A percentile compares a stretch with the other conserved stretches of the same genome.
phyloP scores from a whole-genome alignment of 2,113 vertebrate genomes.

The Daboia siamensis region DNA sequence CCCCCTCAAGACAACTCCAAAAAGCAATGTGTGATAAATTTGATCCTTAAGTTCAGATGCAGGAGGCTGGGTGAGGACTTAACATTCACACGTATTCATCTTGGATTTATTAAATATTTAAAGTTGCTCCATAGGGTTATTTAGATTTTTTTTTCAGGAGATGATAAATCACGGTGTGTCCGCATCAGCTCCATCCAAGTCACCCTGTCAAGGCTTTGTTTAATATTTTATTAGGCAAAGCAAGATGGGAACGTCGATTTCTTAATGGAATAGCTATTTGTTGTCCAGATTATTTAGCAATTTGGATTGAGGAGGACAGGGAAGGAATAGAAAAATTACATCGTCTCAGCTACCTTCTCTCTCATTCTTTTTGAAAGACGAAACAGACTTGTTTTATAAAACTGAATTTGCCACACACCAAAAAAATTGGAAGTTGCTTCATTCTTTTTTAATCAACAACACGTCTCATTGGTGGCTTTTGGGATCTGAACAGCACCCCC shows the following conservation, averaged over 20 bases:
- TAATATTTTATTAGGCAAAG: constrained; percentile 62
- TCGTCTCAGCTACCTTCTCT: background rate
- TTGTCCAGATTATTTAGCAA: constrained; percentile 20
- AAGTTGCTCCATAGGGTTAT: constrained; percentile 62
- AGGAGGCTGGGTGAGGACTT: constrained; percentile 33
- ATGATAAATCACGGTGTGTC: constrained; percentile 68
- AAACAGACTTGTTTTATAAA: constrained; percentile 42
- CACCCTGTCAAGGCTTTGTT: constrained; percentile 27
- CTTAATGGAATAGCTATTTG: constrained; percentile 28
- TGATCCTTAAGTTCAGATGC: constrained; percentile 47
- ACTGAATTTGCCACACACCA: background rate
- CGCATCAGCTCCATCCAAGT: constrained; percentile 44
- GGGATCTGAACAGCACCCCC: constrained; percentile 11
- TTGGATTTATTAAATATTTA: constrained; percentile 68
- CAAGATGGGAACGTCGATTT: constrained; percentile 31
- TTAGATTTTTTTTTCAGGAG: constrained; percentile 63
- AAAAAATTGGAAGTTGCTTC: constrained; percentile 7
- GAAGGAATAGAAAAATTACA: constrained; percentile 34
- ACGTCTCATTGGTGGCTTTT: constrained; percentile 24
- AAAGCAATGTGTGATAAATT: constrained; percentile 49
- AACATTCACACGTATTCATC: constrained; percentile 37
- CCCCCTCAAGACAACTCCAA: background rate
- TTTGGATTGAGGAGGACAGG: constrained; percentile 33
- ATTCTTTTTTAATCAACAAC: constrained; percentile 9
- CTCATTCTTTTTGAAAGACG: constrained; percentile 43